phyloP scores from a whole-genome alignment of 1,140 invertebrate species.

The Leptinotarsa lineolata region DNA sequence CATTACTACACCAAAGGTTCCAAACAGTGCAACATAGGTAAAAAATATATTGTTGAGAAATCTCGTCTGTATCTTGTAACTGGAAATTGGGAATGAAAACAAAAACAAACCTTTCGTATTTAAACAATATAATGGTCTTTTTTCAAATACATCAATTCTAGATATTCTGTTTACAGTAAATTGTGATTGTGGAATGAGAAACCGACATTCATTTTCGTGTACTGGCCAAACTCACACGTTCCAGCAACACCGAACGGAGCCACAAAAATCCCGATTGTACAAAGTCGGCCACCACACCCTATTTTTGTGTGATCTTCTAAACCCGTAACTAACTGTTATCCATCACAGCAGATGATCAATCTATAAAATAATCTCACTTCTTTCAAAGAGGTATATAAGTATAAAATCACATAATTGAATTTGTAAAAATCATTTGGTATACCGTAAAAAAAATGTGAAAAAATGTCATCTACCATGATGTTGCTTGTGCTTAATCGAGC shows the following conservation, averaged over 20 bases:
- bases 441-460: constrained; percentile 31
- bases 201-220: constrained; percentile 36
- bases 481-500: constrained; percentile 28
- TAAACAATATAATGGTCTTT: constrained; percentile 45
- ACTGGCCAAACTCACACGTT: background rate
- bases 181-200: constrained; percentile 47
- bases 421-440: constrained; percentile 36
- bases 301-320: constrained; percentile 16
- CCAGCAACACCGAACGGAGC: background rate
- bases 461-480: constrained; percentile 39
- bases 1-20: too few relatives aligned
- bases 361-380: constrained; percentile 38
- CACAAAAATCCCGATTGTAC: background rate
- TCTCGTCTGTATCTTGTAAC: too few relatives aligned
- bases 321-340: constrained; percentile 36
- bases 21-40: too few relatives aligned
- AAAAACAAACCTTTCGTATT: constrained; percentile 19
- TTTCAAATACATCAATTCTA: constrained; percentile 43
- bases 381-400: constrained; percentile 34
- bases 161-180: constrained; percentile 35
- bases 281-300: constrained; percentile 6
- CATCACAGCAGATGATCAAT: constrained; percentile 36
- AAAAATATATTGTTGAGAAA: too few relatives aligned
- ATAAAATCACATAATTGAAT: constrained; percentile 36
- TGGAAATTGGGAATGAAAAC: background rate